Percentiles rank a stretch among this genome's conserved stretches.
These are phyloP conservation scores for Listrodromus nycthemerus DNA, from an alignment of 2,888 invertebrate genomes.

Conservation along the genomic window DNA sequence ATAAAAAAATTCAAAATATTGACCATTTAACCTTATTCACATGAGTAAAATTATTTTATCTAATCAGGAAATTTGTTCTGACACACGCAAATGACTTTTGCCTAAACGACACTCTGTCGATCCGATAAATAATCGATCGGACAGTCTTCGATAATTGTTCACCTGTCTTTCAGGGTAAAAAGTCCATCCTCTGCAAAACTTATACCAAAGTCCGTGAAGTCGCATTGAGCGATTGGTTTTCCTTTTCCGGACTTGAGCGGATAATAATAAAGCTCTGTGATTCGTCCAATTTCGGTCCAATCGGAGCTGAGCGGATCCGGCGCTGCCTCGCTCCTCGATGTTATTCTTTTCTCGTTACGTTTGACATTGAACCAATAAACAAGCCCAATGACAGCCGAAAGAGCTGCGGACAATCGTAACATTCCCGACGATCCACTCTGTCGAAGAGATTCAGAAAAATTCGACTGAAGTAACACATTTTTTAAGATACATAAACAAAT, in stretches of 20 bases:
- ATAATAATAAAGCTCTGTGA: slow-evolving; percentile 81
- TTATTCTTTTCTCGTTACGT: slow-evolving; percentile 4
- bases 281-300: slow-evolving; percentile 82
- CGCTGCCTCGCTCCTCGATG: not conserved
- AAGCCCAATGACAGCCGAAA: slow-evolving; percentile 25
- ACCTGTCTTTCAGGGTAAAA: slow-evolving; percentile 77
- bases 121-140: not conserved
- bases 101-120: not conserved
- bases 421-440: slow-evolving; percentile 29
- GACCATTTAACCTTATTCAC: too few relatives aligned
- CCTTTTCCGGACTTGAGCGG: slow-evolving; percentile 84
- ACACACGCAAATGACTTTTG: too few relatives aligned
- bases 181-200: slow-evolving; percentile 68
- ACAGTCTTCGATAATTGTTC: slow-evolving; percentile 13
- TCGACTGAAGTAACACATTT: not conserved
- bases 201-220: slow-evolving; percentile 81
- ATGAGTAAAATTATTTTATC: not conserved
- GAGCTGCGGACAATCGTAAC: slow-evolving; percentile 23
- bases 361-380: slow-evolving; percentile 33
- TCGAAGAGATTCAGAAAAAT: not conserved
- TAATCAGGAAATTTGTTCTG: too few relatives aligned
- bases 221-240: slow-evolving; percentile 75
- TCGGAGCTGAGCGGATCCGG: slow-evolving; percentile 65
- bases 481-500: not conserved
- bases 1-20: too few relatives aligned